phyloP scores from a whole-genome alignment of 2,888 invertebrate genomes.

The Lithosia quadra region DNA sequence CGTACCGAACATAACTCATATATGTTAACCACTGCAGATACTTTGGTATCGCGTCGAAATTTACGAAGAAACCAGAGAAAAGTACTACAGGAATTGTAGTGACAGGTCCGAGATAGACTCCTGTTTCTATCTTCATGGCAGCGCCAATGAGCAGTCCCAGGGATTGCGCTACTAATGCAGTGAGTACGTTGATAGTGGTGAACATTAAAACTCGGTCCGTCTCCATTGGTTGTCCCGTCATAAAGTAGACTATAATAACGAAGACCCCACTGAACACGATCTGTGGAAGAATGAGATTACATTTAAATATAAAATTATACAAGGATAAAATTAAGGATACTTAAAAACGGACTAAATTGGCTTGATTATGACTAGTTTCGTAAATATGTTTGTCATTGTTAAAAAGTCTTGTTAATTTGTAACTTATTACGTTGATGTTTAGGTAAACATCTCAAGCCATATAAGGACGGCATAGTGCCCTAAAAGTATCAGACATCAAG shows the following conservation, averaged over 20 bases:
- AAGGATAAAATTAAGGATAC: not conserved
- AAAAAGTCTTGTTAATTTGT: not conserved
- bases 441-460: not conserved
- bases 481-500: not conserved
- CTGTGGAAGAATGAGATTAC: constrained; percentile 86
- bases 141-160: constrained; percentile 97
- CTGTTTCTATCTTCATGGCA: constrained; percentile 94
- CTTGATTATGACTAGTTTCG: not conserved
- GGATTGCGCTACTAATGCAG: constrained; percentile 96
- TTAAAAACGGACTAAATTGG: not conserved
- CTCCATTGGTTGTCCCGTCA: constrained; percentile 98
- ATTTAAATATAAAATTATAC: not conserved
- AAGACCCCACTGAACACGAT: constrained; percentile 95
- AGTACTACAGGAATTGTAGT: constrained; percentile 96
- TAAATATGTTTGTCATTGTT: not conserved
- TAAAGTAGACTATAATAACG: constrained; percentile 96
- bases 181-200: constrained; percentile 91
- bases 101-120: constrained; percentile 94
- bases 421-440: not conserved
- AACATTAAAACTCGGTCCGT: constrained; percentile 93
- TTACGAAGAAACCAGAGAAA: constrained; percentile 98
- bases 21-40: constrained; percentile 97
- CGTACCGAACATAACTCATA: constrained; percentile 94
- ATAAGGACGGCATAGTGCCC: not conserved
- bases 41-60: constrained; percentile 95